Base-by-base conservation (phyloP, 2,797 vertebrate genomes). In the Siniperca obscura region DNA sequence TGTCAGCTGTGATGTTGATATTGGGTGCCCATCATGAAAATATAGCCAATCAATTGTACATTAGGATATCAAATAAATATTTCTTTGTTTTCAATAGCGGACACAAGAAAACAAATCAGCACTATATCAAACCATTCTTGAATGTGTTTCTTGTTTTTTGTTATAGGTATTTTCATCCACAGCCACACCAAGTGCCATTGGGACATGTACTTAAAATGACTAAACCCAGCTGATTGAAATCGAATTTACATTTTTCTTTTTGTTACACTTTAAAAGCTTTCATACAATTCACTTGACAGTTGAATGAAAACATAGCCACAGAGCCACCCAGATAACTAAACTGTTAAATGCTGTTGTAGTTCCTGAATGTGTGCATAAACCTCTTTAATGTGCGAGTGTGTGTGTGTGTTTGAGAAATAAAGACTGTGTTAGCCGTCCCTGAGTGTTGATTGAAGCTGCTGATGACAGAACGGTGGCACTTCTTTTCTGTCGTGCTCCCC, bases 401-500 rank as follows among this genome's bases (percentile, higher is more conserved):
- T 74, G 60, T 74, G 66, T 76, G 53, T 48, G 38, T 75, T 60
- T 76, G 76, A 76, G 76, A 83, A 80, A 72, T 70, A 81, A 70
- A 78, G 74, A 76, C 80, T 52, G 80, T 71, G 82, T 76, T 84
- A 70, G 70, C 75, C 38, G 30, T 76, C 81, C 40, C 76, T 19
- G 34, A 57, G 67, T 69, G 77, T 66, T 81, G 89, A 90, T 68
- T 89, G 89, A 90, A 87, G 75, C 74, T 34, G 78, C 76, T 73
- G 91, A 88, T 92, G 92, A 85, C 89, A 92, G 90, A 86, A 84
- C 71, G 19, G 73, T 80, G 85, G 80, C 77, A 61, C 60, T 60
- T 89, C 69, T 81, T 74, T 81, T 80, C 83, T 70, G 69, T 80
- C 79, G 17, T 74, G 82, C 65, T 91, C 90, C 89, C 87, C 34